Conservation (phyloP, 2,797 vertebrate species). For the Protonibea diacanthus region DNA sequence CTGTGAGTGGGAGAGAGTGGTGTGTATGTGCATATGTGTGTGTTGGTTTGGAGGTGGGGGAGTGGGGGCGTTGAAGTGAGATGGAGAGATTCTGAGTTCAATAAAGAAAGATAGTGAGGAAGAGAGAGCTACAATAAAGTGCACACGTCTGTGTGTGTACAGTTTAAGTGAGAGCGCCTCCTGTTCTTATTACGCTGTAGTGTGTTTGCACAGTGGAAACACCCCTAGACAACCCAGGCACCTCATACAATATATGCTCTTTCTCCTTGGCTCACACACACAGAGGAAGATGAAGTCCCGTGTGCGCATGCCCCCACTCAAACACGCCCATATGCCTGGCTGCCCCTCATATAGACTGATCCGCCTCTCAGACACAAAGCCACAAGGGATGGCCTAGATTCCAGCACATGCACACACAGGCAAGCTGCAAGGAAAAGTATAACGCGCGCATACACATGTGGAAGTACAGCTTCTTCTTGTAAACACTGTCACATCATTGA, state of each 20-base stretch:
- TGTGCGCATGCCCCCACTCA: slow-evolving; percentile 65
- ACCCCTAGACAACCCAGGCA: slow-evolving; percentile 41
- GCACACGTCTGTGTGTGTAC: slow-evolving; percentile 33
- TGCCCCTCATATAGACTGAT: slow-evolving; percentile 75
- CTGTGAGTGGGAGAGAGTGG: slow-evolving; percentile 67
- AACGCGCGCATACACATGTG: slow-evolving; percentile 24
- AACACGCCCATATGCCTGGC: slow-evolving; percentile 73
- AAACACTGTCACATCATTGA: not conserved
- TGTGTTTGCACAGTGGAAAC: slow-evolving; percentile 69
- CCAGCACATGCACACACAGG: slow-evolving; percentile 78
- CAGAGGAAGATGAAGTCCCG: slow-evolving; percentile 32
- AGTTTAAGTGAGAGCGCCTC: slow-evolving; percentile 54
- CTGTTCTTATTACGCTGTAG: slow-evolving; percentile 44
- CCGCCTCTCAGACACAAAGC: slow-evolving; percentile 80
- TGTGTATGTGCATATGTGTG: slow-evolving; percentile 39
- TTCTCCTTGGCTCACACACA: slow-evolving; percentile 16
- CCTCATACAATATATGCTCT: slow-evolving; percentile 34
- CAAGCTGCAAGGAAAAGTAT: slow-evolving; percentile 52
- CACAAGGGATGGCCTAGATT: slow-evolving; percentile 83
- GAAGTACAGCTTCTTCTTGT: not conserved
- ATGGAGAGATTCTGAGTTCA: slow-evolving; percentile 59
- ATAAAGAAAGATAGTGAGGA: slow-evolving; percentile 63
- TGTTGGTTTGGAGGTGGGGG: slow-evolving; percentile 44
- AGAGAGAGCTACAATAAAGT: slow-evolving; percentile 34
- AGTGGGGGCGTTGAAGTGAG: slow-evolving; percentile 41